Evolutionary conservation across 2,113 vertebrate genomes (phyloP), one percentile per base, ranked within the genome.

Genomic region (Ammodytes marinus): DNA sequence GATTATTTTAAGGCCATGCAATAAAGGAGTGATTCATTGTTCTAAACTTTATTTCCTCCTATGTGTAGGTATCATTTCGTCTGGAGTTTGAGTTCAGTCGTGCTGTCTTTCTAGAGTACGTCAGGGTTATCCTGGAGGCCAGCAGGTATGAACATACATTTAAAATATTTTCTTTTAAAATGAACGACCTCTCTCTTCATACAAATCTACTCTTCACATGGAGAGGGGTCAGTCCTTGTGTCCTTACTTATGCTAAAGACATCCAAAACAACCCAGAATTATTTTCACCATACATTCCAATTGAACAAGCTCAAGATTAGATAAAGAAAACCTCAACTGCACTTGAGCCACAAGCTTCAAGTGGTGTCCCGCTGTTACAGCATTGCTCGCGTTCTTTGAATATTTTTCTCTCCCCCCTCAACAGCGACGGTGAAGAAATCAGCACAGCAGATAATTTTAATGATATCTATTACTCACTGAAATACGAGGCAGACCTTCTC

Each of bases 31-130:
- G 49, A 63, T 79, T 81, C 17, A 8, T 49, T 70, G n/a, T 37
- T 60, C 60, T 60, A 9, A 67, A 52, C 9, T 54, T 67, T 49
- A 0, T 53, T 37, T 59, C 67, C 15, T 76, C 3, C 17, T 69
- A 35, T 52, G 3, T 53, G 8, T 17, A 99, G 98, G 97, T 98
- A 0, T 89, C 93, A 46, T 98, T 99, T 86, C 97, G 97, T 10
- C 92, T 99, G 88, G 98, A 99, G 94, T 97, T 99, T 13, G 97
- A 99, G 70, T 98, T 99, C 92, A 99, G 96, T 91, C 97, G 95
- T 15, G 94, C 92, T 0, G 1, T 96, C 64, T 97, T 98, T 89
- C 90, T 99, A 8, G 94, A 96, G 11, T 93, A 95, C 67, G 65
- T 99, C 90, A 94, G 97, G 86, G 91, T 99, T 82, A 80, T 86